phyloP scores from a whole-genome alignment of 2,888 invertebrate genomes.

The Priocnemis perturbator region DNA sequence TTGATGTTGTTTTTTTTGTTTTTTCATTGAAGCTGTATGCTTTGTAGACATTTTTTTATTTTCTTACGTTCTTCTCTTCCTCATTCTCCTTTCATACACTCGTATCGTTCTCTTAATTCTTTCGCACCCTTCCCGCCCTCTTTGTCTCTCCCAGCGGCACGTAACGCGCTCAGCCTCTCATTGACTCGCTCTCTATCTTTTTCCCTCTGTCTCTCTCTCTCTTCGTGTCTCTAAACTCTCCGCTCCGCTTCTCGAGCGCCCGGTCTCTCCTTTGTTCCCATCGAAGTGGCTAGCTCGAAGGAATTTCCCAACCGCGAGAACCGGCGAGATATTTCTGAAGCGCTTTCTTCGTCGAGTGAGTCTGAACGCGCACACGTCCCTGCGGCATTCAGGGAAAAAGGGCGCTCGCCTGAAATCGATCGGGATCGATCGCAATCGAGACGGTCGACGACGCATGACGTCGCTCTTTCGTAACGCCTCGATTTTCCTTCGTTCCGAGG shows the following conservation, averaged over 20 bases:
- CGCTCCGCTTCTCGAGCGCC: not conserved
- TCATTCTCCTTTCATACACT: no score
- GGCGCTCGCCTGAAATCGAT: not conserved
- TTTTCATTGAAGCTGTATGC: no score
- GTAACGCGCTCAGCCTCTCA: not conserved
- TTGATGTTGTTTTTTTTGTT: no score
- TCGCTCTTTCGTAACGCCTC: not conserved
- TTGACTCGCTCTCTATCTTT: constrained; percentile 15
- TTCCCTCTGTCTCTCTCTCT: not conserved
- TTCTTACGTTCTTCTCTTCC: no score
- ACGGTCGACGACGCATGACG: not conserved
- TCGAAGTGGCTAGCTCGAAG: constrained; percentile 24
- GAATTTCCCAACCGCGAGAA: constrained; percentile 37
- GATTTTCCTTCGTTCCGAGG: not conserved
- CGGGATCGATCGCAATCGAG: not conserved
- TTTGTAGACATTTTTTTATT: no score
- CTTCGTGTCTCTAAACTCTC: not conserved
- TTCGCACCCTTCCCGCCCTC: not conserved
- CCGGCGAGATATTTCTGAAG: constrained; percentile 12
- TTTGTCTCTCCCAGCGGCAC: constrained; percentile 17
- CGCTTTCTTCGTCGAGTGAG: constrained; percentile 24
- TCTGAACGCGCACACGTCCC: not conserved
- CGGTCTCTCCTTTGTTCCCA: constrained; percentile 32
- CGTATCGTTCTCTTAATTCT: no score
- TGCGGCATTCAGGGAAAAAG: no score